Percentiles rank a stretch among this genome's conserved stretches.
Conservation (phyloP, 1,140 invertebrate genomes). For the Chrysopa pallens region DNA sequence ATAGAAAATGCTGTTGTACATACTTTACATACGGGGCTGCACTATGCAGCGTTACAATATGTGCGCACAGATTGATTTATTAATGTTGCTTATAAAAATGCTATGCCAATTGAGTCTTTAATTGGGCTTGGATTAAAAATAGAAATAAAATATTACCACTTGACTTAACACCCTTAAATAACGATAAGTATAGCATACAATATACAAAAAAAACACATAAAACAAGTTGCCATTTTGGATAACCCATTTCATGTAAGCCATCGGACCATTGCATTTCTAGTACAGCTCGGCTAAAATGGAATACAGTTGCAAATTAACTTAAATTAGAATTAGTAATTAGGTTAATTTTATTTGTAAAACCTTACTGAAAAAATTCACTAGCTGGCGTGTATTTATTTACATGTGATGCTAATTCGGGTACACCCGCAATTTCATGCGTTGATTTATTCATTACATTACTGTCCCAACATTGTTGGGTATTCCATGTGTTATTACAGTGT, state of each 20-base stretch:
- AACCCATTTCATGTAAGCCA: slow-evolving; percentile 50
- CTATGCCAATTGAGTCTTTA: no score
- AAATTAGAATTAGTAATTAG: slow-evolving; percentile 5
- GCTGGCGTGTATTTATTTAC: slow-evolving; percentile 38
- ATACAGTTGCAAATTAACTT: neutral
- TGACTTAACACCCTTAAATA: slow-evolving; percentile 74
- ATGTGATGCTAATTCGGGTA: slow-evolving; percentile 9
- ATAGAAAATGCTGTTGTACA: no score
- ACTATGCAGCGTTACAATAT: no score
- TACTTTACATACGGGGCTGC: no score
- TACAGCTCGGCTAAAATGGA: slow-evolving; percentile 48
- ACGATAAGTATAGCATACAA: slow-evolving; percentile 55
- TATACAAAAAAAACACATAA: slow-evolving; percentile 53
- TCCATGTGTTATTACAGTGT: slow-evolving; percentile 70
- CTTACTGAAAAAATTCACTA: slow-evolving; percentile 42
- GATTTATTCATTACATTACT: slow-evolving; percentile 9
- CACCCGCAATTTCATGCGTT: neutral
- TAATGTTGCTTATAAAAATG: no score
- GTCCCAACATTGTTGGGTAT: slow-evolving; percentile 52
- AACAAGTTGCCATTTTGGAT: slow-evolving; percentile 52
- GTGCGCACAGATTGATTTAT: no score
- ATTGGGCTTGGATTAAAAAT: no score
- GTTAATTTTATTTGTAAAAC: slow-evolving; percentile 15
- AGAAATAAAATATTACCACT: slow-evolving; percentile 70
- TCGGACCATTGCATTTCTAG: slow-evolving; percentile 55